phyloP scores from a whole-genome alignment of 2,113 vertebrate species.

The Petrocephalus microphthalmus region DNA sequence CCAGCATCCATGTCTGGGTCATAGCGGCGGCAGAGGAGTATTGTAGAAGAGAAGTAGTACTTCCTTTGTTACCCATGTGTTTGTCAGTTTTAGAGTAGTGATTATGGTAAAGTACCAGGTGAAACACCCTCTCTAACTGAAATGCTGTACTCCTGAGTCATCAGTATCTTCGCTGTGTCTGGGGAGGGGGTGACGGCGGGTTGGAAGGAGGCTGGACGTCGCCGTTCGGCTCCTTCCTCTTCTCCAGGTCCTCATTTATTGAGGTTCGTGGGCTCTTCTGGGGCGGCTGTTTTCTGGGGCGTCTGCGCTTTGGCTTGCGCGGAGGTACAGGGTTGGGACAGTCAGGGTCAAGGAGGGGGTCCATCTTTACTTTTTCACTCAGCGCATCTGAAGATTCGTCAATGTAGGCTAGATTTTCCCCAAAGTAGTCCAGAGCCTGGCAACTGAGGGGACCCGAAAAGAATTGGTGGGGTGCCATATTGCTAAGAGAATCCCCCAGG shows the following conservation, averaged over 20 bases:
- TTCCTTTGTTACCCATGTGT: background rate
- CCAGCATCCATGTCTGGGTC: background rate
- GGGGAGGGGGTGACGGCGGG: conserved; percentile 59
- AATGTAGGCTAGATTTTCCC: conserved; percentile 80
- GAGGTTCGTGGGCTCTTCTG: conserved; percentile 34
- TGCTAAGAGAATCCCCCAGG: conserved; percentile 1
- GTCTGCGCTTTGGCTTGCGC: conserved; percentile 52
- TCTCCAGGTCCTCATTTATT: conserved; percentile 28
- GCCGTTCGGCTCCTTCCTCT: conserved; percentile 33
- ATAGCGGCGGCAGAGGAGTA: background rate
- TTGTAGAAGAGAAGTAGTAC: background rate
- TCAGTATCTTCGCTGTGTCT: conserved; percentile 13
- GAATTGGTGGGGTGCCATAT: conserved; percentile 31
- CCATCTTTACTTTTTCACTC: conserved; percentile 57
- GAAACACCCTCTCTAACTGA: background rate
- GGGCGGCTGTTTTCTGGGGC: conserved; percentile 49
- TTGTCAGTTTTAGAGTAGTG: background rate
- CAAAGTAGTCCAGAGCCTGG: conserved; percentile 71
- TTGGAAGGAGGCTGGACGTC: conserved; percentile 58
- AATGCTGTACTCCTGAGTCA: background rate
- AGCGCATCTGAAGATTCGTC: conserved; percentile 81
- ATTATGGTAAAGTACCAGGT: background rate
- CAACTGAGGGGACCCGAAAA: conserved; percentile 36
- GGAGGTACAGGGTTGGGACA: conserved; percentile 19
- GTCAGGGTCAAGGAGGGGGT: background rate